These are phyloP conservation scores for Stenoptilia bipunctidactyla DNA, from an alignment of 2,888 invertebrate genomes.

Conservation along the genomic window DNA sequence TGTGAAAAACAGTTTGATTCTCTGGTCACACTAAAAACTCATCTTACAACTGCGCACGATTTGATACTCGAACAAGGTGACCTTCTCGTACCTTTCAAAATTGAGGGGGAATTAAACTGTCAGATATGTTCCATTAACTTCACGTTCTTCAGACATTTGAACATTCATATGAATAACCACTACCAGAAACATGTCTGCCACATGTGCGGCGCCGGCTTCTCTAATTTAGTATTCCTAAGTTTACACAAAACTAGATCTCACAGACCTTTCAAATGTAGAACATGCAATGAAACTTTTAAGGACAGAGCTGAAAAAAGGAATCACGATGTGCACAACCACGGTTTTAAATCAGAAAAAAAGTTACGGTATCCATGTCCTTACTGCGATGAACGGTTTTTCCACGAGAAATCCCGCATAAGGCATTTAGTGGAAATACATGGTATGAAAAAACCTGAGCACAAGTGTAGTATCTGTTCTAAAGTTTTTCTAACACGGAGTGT, in stretches of 20 bases:
- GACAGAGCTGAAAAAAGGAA: constrained; percentile 23
- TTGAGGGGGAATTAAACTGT: constrained; percentile 32
- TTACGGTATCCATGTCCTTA: constrained; percentile 30
- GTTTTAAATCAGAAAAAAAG: constrained; percentile 24
- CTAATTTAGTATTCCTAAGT: constrained; percentile 45
- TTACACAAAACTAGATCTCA: constrained; percentile 42
- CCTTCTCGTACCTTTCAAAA: constrained; percentile 45
- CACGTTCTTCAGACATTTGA: constrained; percentile 26
- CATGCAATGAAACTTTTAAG: constrained; percentile 30
- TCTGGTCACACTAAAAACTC: constrained; percentile 26
- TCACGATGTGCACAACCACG: constrained; percentile 25
- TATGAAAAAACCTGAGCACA: constrained; percentile 33
- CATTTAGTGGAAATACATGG: constrained; percentile 40
- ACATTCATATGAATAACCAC: constrained; percentile 15
- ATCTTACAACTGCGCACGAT: constrained; percentile 28
- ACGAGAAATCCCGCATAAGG: constrained; percentile 26
- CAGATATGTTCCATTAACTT: constrained; percentile 43
- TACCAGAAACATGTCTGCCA: constrained; percentile 52
- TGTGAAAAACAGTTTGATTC: constrained; percentile 24
- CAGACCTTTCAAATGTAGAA: constrained; percentile 26
- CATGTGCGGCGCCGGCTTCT: constrained; percentile 48
- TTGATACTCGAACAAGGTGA: constrained; percentile 32
- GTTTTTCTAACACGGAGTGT: constrained; percentile 43
- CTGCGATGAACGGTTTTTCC: constrained; percentile 29
- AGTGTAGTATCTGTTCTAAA: constrained; percentile 39